A percentile compares a stretch with the other conserved stretches of the same genome.
Conservation (phyloP, 2,113 vertebrate genomes). For the Neolamprologus sp. region DNA sequence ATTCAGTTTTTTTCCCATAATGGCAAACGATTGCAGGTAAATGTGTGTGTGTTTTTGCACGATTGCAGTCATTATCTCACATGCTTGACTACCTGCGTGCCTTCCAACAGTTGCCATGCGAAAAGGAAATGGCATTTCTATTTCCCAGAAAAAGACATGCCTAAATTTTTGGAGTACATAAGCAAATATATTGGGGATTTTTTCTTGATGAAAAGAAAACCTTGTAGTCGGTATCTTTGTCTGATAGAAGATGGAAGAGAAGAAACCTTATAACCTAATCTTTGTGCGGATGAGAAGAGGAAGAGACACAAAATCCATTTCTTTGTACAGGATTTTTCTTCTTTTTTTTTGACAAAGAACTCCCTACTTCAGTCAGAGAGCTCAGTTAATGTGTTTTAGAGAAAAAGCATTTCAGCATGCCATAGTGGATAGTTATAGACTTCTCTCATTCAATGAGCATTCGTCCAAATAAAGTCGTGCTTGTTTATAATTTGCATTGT, state of each 20-base stretch:
- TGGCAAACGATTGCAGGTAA: background rate
- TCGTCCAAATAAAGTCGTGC: constrained; percentile 15
- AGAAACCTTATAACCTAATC: background rate
- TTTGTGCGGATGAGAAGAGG: constrained; percentile 25
- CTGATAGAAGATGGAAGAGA: constrained; percentile 12
- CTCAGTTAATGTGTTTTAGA: constrained; percentile 9
- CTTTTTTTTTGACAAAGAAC: background rate
- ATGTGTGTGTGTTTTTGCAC: background rate
- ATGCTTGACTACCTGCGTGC: background rate
- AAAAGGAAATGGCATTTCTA: background rate
- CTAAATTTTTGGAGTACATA: constrained; percentile 11
- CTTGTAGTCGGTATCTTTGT: background rate
- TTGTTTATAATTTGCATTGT: constrained; percentile 52
- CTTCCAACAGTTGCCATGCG: background rate
- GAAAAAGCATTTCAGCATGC: background rate
- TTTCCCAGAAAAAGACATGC: background rate
- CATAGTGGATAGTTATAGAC: constrained; percentile 14
- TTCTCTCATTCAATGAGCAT: constrained; percentile 24
- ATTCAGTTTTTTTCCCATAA: background rate
- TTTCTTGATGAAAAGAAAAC: background rate
- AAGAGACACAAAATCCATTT: constrained; percentile 6
- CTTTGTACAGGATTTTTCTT: background rate
- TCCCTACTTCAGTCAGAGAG: background rate
- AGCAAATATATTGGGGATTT: constrained; percentile 17
- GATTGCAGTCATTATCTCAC: background rate